Evolutionary conservation across 2,113 vertebrate species (phyloP).

Genomic region (Otolemur garnettii): DNA sequence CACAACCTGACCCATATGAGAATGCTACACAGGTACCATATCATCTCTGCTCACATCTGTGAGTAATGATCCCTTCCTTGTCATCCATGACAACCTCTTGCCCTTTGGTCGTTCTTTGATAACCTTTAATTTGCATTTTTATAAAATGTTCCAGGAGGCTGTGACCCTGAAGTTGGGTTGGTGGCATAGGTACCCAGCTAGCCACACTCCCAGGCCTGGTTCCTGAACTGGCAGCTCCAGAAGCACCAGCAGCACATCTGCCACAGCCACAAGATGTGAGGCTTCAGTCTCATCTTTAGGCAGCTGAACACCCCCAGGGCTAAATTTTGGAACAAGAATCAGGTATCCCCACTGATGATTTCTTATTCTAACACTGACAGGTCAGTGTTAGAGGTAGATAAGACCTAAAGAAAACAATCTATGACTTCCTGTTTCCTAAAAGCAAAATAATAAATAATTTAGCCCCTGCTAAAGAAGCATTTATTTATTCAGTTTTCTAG

Average conservation of each 20-base stretch:
- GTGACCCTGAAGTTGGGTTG: neutral
- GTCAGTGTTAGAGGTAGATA: conserved; percentile 90
- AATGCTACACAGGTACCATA: neutral
- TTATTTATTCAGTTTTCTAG: neutral
- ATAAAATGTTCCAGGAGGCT: neutral
- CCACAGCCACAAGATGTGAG: conserved; percentile 90
- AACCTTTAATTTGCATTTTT: neutral
- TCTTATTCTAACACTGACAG: conserved; percentile 83
- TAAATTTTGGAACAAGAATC: conserved; percentile 92
- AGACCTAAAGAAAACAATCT: conserved; percentile 92
- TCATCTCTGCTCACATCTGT: neutral
- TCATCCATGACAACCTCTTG: neutral
- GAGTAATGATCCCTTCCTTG: neutral
- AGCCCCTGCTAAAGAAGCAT: conserved; percentile 81
- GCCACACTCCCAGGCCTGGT: neutral
- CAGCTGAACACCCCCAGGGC: conserved; percentile 92
- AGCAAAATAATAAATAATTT: conserved; percentile 86
- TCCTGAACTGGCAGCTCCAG: neutral
- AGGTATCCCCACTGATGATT: conserved; percentile 90
- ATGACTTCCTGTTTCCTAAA: conserved; percentile 83
- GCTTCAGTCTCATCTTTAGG: conserved; percentile 92
- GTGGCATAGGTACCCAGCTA: neutral
- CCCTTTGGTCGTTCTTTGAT: neutral
- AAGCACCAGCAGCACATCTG: conserved; percentile 89
- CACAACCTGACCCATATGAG: neutral